Conservation (phyloP, 2,113 vertebrate genomes). For the Corythaeola cristata region DNA sequence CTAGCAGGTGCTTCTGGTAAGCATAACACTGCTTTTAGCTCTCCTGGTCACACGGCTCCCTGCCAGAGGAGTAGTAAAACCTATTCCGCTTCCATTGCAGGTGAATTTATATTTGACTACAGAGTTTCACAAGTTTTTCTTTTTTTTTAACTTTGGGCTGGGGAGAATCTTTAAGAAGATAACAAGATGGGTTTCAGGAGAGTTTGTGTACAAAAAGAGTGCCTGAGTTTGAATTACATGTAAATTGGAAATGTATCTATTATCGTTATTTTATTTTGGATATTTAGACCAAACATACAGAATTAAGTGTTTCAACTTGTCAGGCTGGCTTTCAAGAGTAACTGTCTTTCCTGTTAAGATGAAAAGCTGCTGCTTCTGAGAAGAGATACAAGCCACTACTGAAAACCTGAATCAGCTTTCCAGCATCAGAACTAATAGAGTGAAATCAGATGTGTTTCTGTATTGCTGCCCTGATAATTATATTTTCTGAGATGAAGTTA, state of each 20-base stretch:
- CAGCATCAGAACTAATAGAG: not conserved
- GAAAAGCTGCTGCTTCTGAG: constrained; percentile 14
- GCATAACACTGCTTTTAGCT: accelerated
- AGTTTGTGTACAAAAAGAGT: not conserved
- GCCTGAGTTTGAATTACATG: not conserved
- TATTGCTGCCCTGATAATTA: not conserved
- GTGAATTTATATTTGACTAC: not conserved
- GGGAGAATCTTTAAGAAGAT: not conserved
- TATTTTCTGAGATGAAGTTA: not conserved
- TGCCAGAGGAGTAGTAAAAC: not conserved
- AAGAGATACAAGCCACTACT: not conserved
- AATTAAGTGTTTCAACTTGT: not conserved
- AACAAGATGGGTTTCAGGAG: not conserved
- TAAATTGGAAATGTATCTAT: not conserved
- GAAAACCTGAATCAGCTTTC: not conserved
- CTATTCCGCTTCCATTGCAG: not conserved
- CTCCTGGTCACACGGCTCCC: not conserved
- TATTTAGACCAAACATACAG: not conserved
- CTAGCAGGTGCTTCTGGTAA: not conserved
- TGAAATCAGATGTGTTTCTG: constrained; percentile 2
- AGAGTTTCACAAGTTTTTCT: not conserved
- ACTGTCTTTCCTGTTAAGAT: not conserved
- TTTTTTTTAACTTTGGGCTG: not conserved
- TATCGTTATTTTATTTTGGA: not conserved
- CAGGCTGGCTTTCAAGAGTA: not conserved